Conservation (phyloP, 2,797 vertebrate species). For the Pachyuromys duprasi region DNA sequence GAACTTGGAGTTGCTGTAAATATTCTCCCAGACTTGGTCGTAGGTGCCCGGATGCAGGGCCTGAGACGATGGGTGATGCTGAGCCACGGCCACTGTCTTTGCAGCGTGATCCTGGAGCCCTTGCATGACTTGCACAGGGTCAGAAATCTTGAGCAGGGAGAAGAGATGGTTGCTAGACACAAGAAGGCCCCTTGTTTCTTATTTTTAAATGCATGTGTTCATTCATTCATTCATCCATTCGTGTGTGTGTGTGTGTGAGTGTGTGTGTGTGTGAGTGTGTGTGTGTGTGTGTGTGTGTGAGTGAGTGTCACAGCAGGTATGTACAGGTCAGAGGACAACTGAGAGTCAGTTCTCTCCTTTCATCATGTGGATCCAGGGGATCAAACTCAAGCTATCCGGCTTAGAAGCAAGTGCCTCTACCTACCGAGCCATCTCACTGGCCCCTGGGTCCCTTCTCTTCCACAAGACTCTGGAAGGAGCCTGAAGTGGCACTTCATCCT, state of each 20-base stretch:
- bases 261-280: background rate
- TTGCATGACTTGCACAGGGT: slow-evolving; percentile 82
- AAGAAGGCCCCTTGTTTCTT: background rate
- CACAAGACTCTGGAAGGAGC: slow-evolving; percentile 14
- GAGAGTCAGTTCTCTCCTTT: background rate
- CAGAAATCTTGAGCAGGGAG: slow-evolving; percentile 82
- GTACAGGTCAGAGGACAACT: background rate
- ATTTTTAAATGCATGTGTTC: background rate
- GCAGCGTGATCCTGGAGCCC: slow-evolving; percentile 83
- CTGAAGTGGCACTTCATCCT: background rate
- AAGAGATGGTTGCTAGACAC: background rate
- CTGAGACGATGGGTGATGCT: slow-evolving; percentile 46
- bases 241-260: background rate
- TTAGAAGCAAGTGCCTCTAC: background rate
- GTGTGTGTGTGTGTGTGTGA: background rate
- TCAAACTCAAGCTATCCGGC: background rate
- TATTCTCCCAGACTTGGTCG: slow-evolving; percentile 83
- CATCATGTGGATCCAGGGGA: background rate
- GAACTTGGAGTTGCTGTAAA: slow-evolving; percentile 81
- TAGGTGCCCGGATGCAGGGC: slow-evolving; percentile 42
- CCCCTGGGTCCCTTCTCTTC: background rate
- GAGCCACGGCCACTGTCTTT: slow-evolving; percentile 37
- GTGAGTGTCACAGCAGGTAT: background rate
- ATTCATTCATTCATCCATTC: background rate
- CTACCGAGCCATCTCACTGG: background rate